Evolutionary conservation across 1,140 invertebrate genomes (phyloP).

Genomic region (Drosophila teissieri): DNA sequence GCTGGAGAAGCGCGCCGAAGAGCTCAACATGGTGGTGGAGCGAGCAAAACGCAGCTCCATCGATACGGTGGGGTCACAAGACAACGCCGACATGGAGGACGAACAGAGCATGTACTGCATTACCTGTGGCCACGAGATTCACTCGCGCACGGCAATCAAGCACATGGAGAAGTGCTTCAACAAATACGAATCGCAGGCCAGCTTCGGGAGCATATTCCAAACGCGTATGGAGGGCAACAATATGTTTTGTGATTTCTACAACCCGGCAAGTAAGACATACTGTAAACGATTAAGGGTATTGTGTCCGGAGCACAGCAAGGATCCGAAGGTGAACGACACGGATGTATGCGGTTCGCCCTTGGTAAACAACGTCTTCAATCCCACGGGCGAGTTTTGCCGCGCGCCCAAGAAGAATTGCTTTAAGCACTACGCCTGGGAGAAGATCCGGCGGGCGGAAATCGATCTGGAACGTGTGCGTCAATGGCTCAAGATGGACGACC

Average conservation of each 20-base stretch:
- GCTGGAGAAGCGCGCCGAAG: conserved; percentile 90
- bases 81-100: conserved; percentile 87
- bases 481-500: conserved; percentile 97
- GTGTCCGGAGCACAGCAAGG: conserved; percentile 99
- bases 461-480: conserved; percentile 91
- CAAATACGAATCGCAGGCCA: conserved; percentile 98
- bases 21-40: conserved; percentile 93
- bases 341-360: conserved; percentile 97
- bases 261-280: conserved; percentile 95
- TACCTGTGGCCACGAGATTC: conserved; percentile 97
- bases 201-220: conserved; percentile 97
- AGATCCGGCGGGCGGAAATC: conserved; percentile 94
- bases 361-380: conserved; percentile 92
- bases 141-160: conserved; percentile 93
- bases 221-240: conserved; percentile 96
- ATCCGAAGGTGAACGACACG: conserved; percentile 93
- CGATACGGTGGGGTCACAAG: conserved; percentile 87
- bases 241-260: conserved; percentile 99
- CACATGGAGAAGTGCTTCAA: conserved; percentile 98
- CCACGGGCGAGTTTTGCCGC: conserved; percentile 88
- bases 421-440: conserved; percentile 98
- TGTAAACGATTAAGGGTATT: conserved; percentile 97
- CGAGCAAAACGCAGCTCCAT: conserved; percentile 89
- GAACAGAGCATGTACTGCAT: conserved; percentile 97
- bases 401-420: conserved; percentile 96